Evolutionary conservation across 2,113 vertebrate species (phyloP), one percentile per base, ranked within the genome.

Genomic region (Scolopax mira): DNA sequence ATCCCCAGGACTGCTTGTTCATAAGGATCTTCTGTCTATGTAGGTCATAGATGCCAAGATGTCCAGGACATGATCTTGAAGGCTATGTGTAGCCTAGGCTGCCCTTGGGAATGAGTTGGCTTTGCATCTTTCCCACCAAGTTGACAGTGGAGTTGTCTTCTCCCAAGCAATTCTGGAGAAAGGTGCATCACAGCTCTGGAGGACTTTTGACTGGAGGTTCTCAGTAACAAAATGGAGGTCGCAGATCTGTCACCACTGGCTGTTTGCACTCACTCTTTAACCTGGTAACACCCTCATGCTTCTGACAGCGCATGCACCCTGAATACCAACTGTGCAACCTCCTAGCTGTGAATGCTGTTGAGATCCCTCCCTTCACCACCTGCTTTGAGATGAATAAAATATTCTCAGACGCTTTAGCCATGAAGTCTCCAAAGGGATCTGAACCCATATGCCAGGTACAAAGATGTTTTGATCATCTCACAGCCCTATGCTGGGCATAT

Each of bases 31-130:
- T 33, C 49, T 30, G 72, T 33, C 54, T 1, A 2, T 1, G 19
- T 4, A 25, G 39, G 39, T 30, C 17, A 4, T 8, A 0, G 9
- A 1, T 23, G 73, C 9, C 0, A 0, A 6, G 31, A 65, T 2
- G 13, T 8, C 16, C 35, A 11, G 42, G 31, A 30, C 41, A 0
- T 11, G 55, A 37, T 13, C 39, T 1, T 4, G 78, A 39, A 23
- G 39, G 19, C 8, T 2, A 0, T 0, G 3, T 1, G 27, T 4
- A 31, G 37, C 9, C 18, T 46, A 30, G 41, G 13, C 16, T 55
- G 65, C 25, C 58, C 13, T 17, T 2, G 2, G 35, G 79, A 31
- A 66, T 57, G 33, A 52, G 41, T 13, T 49, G 89, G 27, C 17
- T 25, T 37, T 31, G 49, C n/a, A n/a, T 5, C 46, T 31, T n/a